Evolutionary conservation across 2,797 vertebrate genomes (phyloP).

Genomic region (Eulemur albifrons): DNA sequence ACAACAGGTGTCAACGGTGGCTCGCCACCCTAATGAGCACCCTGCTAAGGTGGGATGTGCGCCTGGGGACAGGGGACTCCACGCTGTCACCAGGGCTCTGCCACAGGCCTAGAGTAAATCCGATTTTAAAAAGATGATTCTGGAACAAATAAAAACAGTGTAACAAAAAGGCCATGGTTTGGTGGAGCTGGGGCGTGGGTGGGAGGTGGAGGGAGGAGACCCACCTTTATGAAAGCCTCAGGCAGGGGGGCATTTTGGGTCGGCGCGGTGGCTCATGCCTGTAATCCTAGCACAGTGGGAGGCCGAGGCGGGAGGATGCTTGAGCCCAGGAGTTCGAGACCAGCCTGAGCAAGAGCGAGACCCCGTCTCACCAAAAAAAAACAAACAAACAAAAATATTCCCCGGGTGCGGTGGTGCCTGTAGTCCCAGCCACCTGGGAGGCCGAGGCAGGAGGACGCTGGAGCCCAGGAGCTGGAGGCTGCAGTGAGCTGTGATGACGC

Average conservation of each 20-base stretch:
- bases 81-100: fast-evolving
- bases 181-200: fast-evolving
- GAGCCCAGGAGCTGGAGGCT: not conserved
- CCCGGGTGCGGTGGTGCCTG: not conserved
- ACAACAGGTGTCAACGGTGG: not conserved
- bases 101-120: fast-evolving
- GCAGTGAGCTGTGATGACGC: not conserved
- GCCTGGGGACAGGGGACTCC: not conserved
- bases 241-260: not conserved
- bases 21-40: not conserved
- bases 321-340: not conserved
- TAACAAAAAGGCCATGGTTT: too few relatives aligned
- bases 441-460: not conserved
- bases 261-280: too few relatives aligned
- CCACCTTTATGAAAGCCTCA: too few relatives aligned
- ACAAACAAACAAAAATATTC: too few relatives aligned
- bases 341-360: not conserved
- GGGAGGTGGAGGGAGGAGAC: not conserved
- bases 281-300: not conserved
- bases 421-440: not conserved
- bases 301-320: not conserved
- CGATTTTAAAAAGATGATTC: not conserved
- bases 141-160: not conserved
- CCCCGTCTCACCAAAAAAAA: too few relatives aligned
- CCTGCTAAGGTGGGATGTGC: not conserved